Conservation (phyloP, 2,797 vertebrate species). For the Siniperca obscura region DNA sequence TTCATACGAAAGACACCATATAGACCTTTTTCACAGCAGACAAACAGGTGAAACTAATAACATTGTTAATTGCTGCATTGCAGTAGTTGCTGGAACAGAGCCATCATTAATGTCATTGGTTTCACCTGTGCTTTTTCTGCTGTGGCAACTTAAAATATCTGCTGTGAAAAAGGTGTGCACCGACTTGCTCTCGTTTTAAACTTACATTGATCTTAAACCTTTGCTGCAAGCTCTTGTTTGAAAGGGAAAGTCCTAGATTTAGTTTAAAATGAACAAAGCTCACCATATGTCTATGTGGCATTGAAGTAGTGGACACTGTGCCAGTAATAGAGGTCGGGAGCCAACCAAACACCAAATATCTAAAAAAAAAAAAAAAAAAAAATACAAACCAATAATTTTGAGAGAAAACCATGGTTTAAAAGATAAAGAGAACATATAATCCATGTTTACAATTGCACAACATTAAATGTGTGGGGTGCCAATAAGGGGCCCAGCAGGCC, state of each 20-base stretch:
- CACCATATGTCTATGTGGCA: background rate
- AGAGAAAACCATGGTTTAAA: background rate
- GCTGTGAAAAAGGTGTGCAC: background rate
- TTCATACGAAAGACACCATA: background rate
- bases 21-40: background rate
- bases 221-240: background rate
- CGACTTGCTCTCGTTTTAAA: background rate
- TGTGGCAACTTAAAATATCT: background rate
- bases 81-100: background rate
- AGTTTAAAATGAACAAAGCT: background rate
- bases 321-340: background rate
- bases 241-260: background rate
- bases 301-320: background rate
- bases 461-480: background rate
- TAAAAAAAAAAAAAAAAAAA: background rate
- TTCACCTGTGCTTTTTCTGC: conserved; percentile 3
- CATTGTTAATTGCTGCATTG: background rate
- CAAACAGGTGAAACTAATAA: background rate
- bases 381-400: too few species aligned
- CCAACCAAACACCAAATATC: background rate
- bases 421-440: background rate
- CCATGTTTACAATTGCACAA: background rate
- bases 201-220: background rate
- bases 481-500: background rate
- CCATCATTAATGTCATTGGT: background rate